Evolutionary conservation across 2,888 invertebrate species (phyloP).

Genomic region (Eretmocerus hayati): DNA sequence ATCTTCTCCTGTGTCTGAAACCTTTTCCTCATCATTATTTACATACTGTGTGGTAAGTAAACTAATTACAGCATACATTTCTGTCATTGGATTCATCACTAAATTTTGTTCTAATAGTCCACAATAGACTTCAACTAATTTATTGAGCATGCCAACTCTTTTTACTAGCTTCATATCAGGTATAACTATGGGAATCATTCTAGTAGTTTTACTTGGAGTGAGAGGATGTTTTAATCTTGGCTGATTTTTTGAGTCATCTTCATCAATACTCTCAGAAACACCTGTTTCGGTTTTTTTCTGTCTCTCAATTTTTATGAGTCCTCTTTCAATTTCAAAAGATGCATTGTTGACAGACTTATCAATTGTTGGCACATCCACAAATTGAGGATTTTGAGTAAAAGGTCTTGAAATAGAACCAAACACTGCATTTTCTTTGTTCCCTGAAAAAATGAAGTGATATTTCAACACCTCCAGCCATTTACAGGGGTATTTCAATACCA

Average conservation of each 20-base stretch:
- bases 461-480: too few relatives aligned
- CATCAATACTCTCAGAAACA: background rate
- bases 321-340: constrained; percentile 33
- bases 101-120: constrained; percentile 55
- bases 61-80: constrained; percentile 64
- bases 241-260: constrained; percentile 14
- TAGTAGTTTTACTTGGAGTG: constrained; percentile 20
- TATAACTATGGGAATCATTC: constrained; percentile 37
- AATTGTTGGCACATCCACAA: constrained; percentile 29
- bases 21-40: background rate
- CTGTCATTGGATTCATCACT: constrained; percentile 59
- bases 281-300: constrained; percentile 30
- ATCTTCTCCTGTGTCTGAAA: background rate
- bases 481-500: too few relatives aligned
- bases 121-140: constrained; percentile 54
- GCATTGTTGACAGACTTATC: constrained; percentile 28
- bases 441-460: constrained; percentile 20
- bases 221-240: constrained; percentile 5
- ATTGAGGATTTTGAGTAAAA: constrained; percentile 31
- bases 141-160: constrained; percentile 51
- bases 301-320: constrained; percentile 32
- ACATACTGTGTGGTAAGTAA: constrained; percentile 52
- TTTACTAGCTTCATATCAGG: constrained; percentile 49
- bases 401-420: constrained; percentile 34
- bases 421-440: constrained; percentile 24